phyloP scores from a whole-genome alignment of 64 coral and sea anemone species.

The Dendronephthya gigantea region DNA sequence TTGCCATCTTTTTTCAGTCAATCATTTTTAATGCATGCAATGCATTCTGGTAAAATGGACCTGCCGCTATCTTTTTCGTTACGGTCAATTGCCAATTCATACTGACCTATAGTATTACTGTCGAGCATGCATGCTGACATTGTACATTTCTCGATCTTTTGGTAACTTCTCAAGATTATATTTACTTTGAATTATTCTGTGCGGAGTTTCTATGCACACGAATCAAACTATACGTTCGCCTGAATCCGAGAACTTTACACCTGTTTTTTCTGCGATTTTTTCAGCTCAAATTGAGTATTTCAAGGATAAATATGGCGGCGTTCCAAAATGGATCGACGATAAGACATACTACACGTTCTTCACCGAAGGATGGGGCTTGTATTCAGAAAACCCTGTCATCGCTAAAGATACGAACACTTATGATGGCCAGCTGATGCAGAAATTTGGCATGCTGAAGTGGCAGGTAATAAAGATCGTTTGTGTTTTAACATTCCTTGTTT shows the following conservation, averaged over 20 bases:
- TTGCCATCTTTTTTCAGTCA: too few relatives aligned
- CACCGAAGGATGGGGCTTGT: slow-evolving; percentile 91
- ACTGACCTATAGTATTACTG: too few relatives aligned
- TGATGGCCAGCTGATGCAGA: slow-evolving; percentile 66
- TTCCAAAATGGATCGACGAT: slow-evolving; percentile 56
- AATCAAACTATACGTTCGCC: too few relatives aligned
- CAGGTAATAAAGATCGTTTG: slow-evolving; percentile 41
- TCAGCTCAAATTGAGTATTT: slow-evolving; percentile 77
- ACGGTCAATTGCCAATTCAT: too few relatives aligned
- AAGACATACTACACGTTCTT: slow-evolving; percentile 92
- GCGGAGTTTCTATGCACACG: too few relatives aligned
- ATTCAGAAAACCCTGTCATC: slow-evolving; percentile 81
- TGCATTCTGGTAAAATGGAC: too few relatives aligned
- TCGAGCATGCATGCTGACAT: too few relatives aligned
- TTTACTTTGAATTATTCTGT: too few relatives aligned
- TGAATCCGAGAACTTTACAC: not conserved
- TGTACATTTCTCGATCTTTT: too few relatives aligned
- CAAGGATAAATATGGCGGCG: slow-evolving; percentile 62
- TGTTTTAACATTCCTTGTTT: not conserved
- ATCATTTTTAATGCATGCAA: too few relatives aligned
- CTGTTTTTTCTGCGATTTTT: not conserved
- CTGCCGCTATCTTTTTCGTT: too few relatives aligned
- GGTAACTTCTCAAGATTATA: too few relatives aligned
- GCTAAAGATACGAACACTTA: slow-evolving; percentile 89
- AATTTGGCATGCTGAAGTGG: slow-evolving; percentile 98